Conservation (phyloP, 2,888 invertebrate species). For the Dryococelus australis region DNA sequence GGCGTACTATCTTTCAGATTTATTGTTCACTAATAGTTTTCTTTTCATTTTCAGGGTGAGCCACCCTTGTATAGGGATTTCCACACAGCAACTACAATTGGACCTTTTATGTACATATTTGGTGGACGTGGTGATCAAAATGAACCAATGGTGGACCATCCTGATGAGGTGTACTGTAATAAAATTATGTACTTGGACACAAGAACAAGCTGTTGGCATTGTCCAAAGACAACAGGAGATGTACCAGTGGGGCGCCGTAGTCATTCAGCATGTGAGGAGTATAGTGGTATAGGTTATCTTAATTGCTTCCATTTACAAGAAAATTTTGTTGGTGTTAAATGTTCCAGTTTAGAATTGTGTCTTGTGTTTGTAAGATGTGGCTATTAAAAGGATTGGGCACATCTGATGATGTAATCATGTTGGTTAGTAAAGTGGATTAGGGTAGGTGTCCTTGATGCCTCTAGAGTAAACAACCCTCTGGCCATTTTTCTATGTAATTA, state of each 20-base stretch:
- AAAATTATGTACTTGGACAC: constrained; percentile 80
- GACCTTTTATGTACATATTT: constrained; percentile 85
- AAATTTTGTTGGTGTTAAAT: no score
- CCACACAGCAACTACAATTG: constrained; percentile 83
- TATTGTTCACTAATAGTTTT: no score
- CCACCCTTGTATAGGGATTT: constrained; percentile 84
- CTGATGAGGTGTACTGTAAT: constrained; percentile 80
- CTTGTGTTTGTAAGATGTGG: no score
- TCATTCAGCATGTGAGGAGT: constrained; percentile 87
- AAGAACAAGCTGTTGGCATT: constrained; percentile 72
- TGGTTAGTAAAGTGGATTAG: no score
- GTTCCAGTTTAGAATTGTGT: no score
- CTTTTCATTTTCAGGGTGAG: constrained; percentile 61
- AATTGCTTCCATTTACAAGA: no score
- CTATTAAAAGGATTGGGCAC: no score
- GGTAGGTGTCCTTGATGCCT: no score
- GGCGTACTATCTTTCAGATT: no score
- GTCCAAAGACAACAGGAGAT: constrained; percentile 66
- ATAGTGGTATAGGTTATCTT: constrained; percentile 2
- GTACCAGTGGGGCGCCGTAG: constrained; percentile 83
- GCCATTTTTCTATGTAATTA: no score
- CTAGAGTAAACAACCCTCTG: no score
- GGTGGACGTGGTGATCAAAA: constrained; percentile 85
- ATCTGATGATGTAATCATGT: no score
- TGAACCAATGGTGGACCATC: constrained; percentile 66